Conservation (phyloP, 2,888 invertebrate species). For the Antitype chi region DNA sequence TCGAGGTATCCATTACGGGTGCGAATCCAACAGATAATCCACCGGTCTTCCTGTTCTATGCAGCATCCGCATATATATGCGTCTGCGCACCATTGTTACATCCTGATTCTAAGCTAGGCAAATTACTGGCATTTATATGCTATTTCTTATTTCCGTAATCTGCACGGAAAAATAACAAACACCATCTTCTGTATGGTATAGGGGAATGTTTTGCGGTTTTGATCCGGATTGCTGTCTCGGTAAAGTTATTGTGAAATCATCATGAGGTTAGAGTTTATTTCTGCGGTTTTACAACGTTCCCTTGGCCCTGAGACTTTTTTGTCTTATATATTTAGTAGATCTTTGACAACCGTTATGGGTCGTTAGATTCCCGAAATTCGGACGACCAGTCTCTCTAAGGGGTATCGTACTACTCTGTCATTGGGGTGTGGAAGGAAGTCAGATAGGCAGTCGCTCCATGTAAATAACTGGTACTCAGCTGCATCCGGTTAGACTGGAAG, state of each 20-base stretch:
- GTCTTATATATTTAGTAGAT: constrained; percentile 9
- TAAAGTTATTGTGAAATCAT: not conserved
- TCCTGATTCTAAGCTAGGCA: constrained; percentile 50
- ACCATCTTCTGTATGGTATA: not conserved
- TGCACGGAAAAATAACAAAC: constrained; percentile 40
- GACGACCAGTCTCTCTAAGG: too few relatives aligned
- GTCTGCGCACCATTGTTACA: constrained; percentile 51
- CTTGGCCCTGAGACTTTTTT: constrained; percentile 34
- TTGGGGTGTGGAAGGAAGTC: too few relatives aligned
- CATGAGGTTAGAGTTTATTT: constrained; percentile 13
- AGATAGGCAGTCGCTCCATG: too few relatives aligned
- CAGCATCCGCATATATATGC: constrained; percentile 53
- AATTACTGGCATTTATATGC: constrained; percentile 49
- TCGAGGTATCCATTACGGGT: constrained; percentile 32
- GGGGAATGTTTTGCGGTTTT: constrained; percentile 30
- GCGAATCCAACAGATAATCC: constrained; percentile 35
- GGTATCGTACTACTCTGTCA: too few relatives aligned
- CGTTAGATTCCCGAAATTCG: too few relatives aligned
- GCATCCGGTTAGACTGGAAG: too few relatives aligned
- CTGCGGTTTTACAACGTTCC: constrained; percentile 3
- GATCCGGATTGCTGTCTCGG: not conserved
- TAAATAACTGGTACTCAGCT: too few relatives aligned
- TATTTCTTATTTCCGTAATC: constrained; percentile 53
- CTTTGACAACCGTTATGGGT: too few relatives aligned
- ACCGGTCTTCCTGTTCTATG: constrained; percentile 52